Conservation (phyloP, 2,888 invertebrate species). For the Rhamphomyia laevipes region DNA sequence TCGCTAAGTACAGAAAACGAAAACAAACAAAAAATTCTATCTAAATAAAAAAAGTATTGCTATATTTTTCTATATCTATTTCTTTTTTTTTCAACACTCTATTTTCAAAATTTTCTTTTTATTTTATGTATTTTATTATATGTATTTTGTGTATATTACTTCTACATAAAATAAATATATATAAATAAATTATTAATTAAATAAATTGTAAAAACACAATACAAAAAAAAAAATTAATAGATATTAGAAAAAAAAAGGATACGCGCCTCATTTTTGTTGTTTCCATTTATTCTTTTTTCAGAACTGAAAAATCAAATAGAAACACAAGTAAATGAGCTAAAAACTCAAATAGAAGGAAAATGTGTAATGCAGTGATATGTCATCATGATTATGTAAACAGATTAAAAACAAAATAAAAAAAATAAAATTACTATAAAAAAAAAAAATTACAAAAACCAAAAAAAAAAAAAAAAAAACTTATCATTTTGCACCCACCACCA, state of each 20-base stretch:
- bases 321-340: slow-evolving; percentile 92
- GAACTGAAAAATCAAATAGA: slow-evolving; percentile 96
- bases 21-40: too few relatives aligned
- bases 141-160: too few relatives aligned
- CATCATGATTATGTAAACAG: slow-evolving; percentile 28
- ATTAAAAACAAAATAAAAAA: slow-evolving; percentile 12
- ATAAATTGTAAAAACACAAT: too few relatives aligned
- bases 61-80: too few relatives aligned
- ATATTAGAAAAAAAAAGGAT: slow-evolving; percentile 8
- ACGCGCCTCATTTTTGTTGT: not conserved
- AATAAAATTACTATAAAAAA: slow-evolving; percentile 15
- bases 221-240: slow-evolving; percentile 1
- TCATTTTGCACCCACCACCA: not conserved
- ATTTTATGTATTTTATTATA: too few relatives aligned
- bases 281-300: slow-evolving; percentile 45
- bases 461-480: slow-evolving; percentile 7
- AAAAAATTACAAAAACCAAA: slow-evolving; percentile 15
- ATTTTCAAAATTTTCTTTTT: too few relatives aligned
- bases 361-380: slow-evolving; percentile 85
- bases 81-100: too few relatives aligned
- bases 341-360: slow-evolving; percentile 92
- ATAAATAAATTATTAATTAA: too few relatives aligned
- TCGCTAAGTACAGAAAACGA: too few relatives aligned
- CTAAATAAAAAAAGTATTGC: too few relatives aligned
- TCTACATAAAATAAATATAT: too few relatives aligned